Evolutionary conservation across 1,140 invertebrate genomes (phyloP), one percentile per base, ranked within the genome.

Genomic region (Penaeus chinensis): DNA sequence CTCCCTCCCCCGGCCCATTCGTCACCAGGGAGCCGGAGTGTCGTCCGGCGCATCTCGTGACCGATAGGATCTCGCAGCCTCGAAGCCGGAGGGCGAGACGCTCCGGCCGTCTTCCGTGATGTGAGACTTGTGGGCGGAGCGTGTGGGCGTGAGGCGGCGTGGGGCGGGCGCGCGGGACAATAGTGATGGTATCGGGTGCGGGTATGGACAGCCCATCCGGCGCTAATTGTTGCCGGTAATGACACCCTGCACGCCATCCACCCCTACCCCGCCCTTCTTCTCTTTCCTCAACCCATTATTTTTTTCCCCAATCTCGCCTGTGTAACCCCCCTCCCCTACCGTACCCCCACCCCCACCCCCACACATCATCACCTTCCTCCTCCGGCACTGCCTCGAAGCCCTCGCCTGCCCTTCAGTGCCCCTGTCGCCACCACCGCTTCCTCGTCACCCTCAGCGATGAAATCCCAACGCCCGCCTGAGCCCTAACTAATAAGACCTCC

Each of bases 121-220:
- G 69, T 32, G 71, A 32, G 20, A 32, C 5, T 32, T 18, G 42
- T 27, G 42, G 69, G 37, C 24, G 37, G 69, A 27, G 69, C 24
- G 69, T 32, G 69, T 32, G 69, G 42, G 71, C 27, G 71, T 32
- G 71, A 74, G n/a, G 42, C n/a, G 16, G n/a, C 66, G 32, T 32
- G 54, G 54, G 54, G 54, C 54, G 54, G 54, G n/a, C 27, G 42
- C 16, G 24, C 24, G 42, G 27, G 42, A 74, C 71, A 74, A 74
- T 74, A 37, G 71, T n/a, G 71, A 74, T 74, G 71, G 24, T 74
- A 74, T 74, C 71, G 42, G 71, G 71, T 74, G 71, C 42, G 71
- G 71, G 71, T 74, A 37, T 74, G 71, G 71, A 74, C 71, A 74
- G 71, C 18, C 42, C 71, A 74, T 74, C 71, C 71, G 71, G 71